Conservation (phyloP, 35 echinoderm and acorn worm genomes). For the Acanthaster planci region DNA sequence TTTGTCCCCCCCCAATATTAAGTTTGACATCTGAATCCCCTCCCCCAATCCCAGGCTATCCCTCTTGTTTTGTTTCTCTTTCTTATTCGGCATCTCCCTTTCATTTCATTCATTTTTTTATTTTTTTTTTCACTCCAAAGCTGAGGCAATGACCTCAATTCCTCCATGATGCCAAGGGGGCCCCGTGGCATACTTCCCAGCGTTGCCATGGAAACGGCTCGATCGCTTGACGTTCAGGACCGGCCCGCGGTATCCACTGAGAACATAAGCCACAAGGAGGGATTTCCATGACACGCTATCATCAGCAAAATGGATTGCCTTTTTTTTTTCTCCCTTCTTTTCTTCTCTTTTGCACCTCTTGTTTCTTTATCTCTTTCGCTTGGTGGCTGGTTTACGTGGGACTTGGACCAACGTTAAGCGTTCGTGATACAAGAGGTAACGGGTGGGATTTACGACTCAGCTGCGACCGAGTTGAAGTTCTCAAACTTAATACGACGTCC, state of each 20-base stretch:
- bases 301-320: conserved; percentile 19
- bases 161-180: neutral
- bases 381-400: too few relatives aligned
- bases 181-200: neutral
- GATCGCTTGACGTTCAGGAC: conserved; percentile 5
- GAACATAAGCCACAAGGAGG: conserved; percentile 23
- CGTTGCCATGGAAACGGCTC: conserved; percentile 7
- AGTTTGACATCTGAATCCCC: too few relatives aligned
- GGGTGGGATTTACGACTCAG: too few relatives aligned
- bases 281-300: neutral
- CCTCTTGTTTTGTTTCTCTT: neutral
- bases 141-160: conserved; percentile 20
- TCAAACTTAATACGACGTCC: too few relatives aligned
- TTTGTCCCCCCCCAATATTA: too few relatives aligned
- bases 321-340: neutral
- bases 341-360: too few relatives aligned
- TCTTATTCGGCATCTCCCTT: neutral
- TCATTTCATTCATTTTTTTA: neutral
- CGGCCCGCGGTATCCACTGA: neutral
- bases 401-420: too few relatives aligned
- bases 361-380: too few relatives aligned
- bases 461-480: too few relatives aligned
- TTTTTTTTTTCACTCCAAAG: neutral
- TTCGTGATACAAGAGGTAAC: too few relatives aligned
- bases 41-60: too few relatives aligned